Conservation (phyloP, 1,140 invertebrate genomes). For the Sycobia sp. region DNA sequence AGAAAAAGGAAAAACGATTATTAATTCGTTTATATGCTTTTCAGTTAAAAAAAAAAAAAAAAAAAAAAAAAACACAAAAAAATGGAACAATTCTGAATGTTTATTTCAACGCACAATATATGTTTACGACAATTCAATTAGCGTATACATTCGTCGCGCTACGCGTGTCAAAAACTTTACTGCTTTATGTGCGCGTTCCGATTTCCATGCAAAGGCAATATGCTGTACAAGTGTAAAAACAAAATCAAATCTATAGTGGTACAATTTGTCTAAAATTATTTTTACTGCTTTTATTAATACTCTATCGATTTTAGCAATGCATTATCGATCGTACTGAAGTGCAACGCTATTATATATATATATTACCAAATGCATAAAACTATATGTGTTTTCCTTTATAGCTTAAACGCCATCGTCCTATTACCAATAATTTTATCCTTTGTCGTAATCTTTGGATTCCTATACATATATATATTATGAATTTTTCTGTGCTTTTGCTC, state of each 20-base stretch:
- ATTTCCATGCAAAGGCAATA: slow-evolving; percentile 26
- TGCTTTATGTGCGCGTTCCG: slow-evolving; percentile 14
- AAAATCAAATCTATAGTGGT: slow-evolving; percentile 16
- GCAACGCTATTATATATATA: slow-evolving; percentile 27
- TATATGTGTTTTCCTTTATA: slow-evolving; percentile 13
- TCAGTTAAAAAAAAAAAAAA: slow-evolving; percentile 14
- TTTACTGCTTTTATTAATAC: slow-evolving; percentile 3
- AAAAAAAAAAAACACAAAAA: background rate
- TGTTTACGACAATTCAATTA: slow-evolving; percentile 25
- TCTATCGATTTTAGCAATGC: slow-evolving; percentile 11
- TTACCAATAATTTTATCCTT: slow-evolving; percentile 3
- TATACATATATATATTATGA: background rate
- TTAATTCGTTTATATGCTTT: slow-evolving; percentile 49
- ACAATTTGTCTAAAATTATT: background rate
- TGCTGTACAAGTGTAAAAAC: slow-evolving; percentile 22
- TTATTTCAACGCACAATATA: slow-evolving; percentile 18
- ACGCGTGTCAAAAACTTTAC: slow-evolving; percentile 4
- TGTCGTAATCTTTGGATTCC: background rate
- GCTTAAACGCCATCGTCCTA: background rate
- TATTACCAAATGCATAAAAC: slow-evolving; percentile 4
- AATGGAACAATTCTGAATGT: slow-evolving; percentile 8
- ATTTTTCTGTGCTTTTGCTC: background rate
- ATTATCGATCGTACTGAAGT: slow-evolving; percentile 30
- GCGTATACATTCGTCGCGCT: slow-evolving; percentile 1
- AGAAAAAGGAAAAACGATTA: slow-evolving; percentile 65